Evolutionary conservation across 2,113 vertebrate species (phyloP), one percentile per base, ranked within the genome.

Genomic region (Alexandromys fortis): DNA sequence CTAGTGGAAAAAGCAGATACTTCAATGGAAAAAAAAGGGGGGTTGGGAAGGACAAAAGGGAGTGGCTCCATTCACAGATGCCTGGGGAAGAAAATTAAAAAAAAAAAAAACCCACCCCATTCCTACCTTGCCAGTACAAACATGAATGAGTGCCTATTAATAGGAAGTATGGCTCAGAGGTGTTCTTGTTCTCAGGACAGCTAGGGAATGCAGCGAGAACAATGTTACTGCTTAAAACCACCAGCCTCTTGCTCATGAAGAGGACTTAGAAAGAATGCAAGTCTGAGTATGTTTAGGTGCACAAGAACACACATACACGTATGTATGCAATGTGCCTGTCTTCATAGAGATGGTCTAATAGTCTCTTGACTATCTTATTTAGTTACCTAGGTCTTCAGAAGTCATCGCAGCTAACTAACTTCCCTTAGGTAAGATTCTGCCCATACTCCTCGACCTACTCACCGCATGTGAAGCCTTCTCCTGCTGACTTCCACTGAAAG

Each of bases 81-180:
- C 82, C 79, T 45, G 4, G 61, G 35, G 63, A 85, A 63, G 61
- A 58, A 68, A 86, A 55, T 42, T 65, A 55, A 88, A 67, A 68
- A 22, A 30, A 22, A 30, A 8, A 38, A 92, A 94, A 88, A 72
- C 2, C 26, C 11, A 72, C 16, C 87, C 95, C 94, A 93, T 97
- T 97, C 82, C 94, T 96, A 93, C 77, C 92, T 96, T 78, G 58
- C 96, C 87, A 82, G 97, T 95, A 96, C 45, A 96, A 96, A 96
- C 97, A 97, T 77, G 97, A 97, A 96, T 75, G 38, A 95, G 95
- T 70, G 45, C 83, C 94, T 96, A 92, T 96, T 94, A 91, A 94
- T 93, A 97, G 92, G 30, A 77, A 85, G 58, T 49, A 33, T 58
- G 73, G 73, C 92, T 97, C 76, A 87, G 86, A 95, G 90, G 24